Conservation (phyloP, 2,113 vertebrate genomes). For the Microcebus murinus region DNA sequence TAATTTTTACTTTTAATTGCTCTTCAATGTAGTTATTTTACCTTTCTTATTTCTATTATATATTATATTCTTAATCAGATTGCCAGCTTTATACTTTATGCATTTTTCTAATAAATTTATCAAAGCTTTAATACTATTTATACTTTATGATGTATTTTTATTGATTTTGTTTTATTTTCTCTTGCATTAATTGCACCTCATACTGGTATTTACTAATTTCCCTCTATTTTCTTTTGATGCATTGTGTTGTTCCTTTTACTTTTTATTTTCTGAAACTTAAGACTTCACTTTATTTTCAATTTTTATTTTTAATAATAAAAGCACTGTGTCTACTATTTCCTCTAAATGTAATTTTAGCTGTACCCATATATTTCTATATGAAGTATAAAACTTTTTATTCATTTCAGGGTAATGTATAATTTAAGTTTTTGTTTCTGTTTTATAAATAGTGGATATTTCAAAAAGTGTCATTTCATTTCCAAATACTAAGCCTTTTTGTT, state of each 20-base stretch:
- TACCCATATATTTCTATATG: neutral
- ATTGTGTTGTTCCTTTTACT: neutral
- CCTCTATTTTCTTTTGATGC: neutral
- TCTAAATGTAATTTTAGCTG: neutral
- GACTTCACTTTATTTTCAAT: neutral
- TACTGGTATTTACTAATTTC: slow-evolving; percentile 25
- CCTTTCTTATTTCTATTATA: neutral
- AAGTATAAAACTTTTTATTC: neutral
- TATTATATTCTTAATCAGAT: neutral
- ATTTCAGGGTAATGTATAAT: neutral
- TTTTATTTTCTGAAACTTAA: neutral
- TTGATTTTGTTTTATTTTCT: slow-evolving; percentile 27
- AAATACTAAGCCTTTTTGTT: neutral
- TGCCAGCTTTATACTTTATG: neutral
- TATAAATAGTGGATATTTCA: neutral
- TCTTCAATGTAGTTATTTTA: neutral
- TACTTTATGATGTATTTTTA: neutral
- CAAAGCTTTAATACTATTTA: neutral
- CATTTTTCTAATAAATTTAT: neutral
- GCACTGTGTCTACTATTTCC: neutral
- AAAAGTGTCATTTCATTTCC: neutral
- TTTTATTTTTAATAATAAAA: slow-evolving; percentile 46
- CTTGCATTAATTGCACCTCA: neutral
- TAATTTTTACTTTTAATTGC: neutral
- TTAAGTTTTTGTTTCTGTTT: neutral